phyloP scores from a whole-genome alignment of 2,797 vertebrate genomes.

The Sphaeramia orbicularis region DNA sequence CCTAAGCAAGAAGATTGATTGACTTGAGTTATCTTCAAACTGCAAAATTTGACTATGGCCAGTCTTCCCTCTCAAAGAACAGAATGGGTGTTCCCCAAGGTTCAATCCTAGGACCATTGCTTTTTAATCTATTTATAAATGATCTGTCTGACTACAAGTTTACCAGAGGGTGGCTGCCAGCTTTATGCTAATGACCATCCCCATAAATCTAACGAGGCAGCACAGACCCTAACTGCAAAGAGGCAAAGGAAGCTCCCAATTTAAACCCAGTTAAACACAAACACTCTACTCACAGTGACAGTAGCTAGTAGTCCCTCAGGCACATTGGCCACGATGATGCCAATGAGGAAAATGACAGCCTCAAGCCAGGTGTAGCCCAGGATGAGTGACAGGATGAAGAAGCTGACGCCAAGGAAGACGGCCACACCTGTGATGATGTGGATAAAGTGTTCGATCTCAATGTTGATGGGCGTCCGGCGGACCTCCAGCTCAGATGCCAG shows the following conservation, averaged over 20 bases:
- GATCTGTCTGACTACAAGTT: too few relatives aligned
- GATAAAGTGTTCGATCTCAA: slow-evolving; percentile 97
- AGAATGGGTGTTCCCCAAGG: too few relatives aligned
- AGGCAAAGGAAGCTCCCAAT: neutral
- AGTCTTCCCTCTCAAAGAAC: too few relatives aligned
- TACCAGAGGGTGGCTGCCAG: too few relatives aligned
- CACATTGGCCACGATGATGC: slow-evolving; percentile 95
- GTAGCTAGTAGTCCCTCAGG: slow-evolving; percentile 94
- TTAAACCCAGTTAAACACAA: neutral
- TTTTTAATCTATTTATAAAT: too few relatives aligned
- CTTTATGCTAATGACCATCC: too few relatives aligned
- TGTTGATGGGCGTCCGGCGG: slow-evolving; percentile 91
- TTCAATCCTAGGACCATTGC: too few relatives aligned
- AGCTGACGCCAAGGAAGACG: slow-evolving; percentile 92
- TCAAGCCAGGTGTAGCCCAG: slow-evolving; percentile 95
- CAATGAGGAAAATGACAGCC: slow-evolving; percentile 96
- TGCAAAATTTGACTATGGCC: too few relatives aligned
- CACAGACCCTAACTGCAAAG: too few relatives aligned
- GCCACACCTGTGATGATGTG: slow-evolving; percentile 94
- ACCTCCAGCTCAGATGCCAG: slow-evolving; percentile 92
- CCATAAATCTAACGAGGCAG: too few relatives aligned
- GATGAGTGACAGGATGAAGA: slow-evolving; percentile 93
- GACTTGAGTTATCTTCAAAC: too few relatives aligned
- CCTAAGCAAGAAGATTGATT: too few relatives aligned
- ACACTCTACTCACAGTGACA: slow-evolving; percentile 82